Evolutionary conservation across 1,140 invertebrate species (phyloP), one percentile per base, ranked within the genome.

Genomic region (Drosophila nebulosa): DNA sequence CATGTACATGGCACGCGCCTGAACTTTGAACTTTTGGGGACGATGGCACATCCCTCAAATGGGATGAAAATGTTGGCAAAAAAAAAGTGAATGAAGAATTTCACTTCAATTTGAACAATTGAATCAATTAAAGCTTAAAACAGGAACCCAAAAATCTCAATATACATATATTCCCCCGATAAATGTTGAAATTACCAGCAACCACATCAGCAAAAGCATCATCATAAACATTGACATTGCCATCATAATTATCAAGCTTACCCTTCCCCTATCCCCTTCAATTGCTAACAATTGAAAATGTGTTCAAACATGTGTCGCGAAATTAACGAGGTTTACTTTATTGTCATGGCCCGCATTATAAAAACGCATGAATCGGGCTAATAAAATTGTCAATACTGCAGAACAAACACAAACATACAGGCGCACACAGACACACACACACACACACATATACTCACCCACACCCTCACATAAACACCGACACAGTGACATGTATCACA

Each of bases 361-460:
- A 59, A 63, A 58, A 65, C 66, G 52, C 60, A 64, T 69, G 66
- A 76, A 79, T 56, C 69, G 65, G 69, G 39, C 80, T 67, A 85
- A 85, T 84, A 84, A 84, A 85, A 84, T 74, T 79, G 76, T 80
- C 80, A 84, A 79, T 79, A 79, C 73, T 80, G 68, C 60, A 73
- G n/a, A n/a, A n/a, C n/a, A n/a, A n/a, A n/a, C 42, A 18, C n/a
- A 51, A 21, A 27, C 56, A 53, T n/a, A 24, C 32, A 64, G 10
- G 10, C 39, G 10, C 16, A 42, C 18, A 10, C 56, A 57, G 26
- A 63, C 32, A 32, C 36, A n/a, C 14, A 53, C 21, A 24, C 32
- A 64, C 14, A 21, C 39, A 21, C 16, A 42, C 18, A 10, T 46
- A 57, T 26, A 63, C 32, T 26, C 36, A n/a, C 14, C 14, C 10